Percentiles rank a stretch among this genome's conserved stretches.
These are phyloP conservation scores for Clarias laeviceps DNA, from an alignment of 2,797 vertebrate genomes.

Conservation along the genomic window DNA sequence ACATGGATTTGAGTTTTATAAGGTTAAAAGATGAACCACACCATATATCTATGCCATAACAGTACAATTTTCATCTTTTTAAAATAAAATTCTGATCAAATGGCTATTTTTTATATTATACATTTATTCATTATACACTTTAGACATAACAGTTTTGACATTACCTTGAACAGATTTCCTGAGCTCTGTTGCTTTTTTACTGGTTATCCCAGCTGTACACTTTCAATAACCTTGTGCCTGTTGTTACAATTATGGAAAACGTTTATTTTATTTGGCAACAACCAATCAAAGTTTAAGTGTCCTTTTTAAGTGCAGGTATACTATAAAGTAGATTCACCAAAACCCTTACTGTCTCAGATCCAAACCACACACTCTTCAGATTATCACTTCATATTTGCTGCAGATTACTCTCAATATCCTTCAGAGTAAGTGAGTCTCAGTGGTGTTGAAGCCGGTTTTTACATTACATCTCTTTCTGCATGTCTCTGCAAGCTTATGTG, in stretches of 20 bases:
- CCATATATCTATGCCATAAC: background rate
- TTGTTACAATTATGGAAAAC: constrained; percentile 2
- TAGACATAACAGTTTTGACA: background rate
- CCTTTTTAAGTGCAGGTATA: constrained; percentile 69
- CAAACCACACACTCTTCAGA: background rate
- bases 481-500: constrained; percentile 35
- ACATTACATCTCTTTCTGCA: background rate
- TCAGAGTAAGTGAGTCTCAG: background rate
- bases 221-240: background rate
- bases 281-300: constrained; percentile 36
- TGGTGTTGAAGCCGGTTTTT: background rate
- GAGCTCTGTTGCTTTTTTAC: background rate
- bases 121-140: background rate
- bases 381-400: background rate
- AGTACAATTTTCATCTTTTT: constrained; percentile 10
- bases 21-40: background rate
- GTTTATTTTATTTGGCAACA: constrained; percentile 24
- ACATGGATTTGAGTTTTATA: background rate
- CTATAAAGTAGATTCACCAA: constrained; percentile 24
- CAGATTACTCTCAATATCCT: background rate
- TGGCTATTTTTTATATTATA: background rate
- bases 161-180: background rate
- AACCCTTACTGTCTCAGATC: background rate
- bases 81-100: background rate
- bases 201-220: background rate